Conservation (phyloP, 2,888 invertebrate species). For the Lycia hirtaria region DNA sequence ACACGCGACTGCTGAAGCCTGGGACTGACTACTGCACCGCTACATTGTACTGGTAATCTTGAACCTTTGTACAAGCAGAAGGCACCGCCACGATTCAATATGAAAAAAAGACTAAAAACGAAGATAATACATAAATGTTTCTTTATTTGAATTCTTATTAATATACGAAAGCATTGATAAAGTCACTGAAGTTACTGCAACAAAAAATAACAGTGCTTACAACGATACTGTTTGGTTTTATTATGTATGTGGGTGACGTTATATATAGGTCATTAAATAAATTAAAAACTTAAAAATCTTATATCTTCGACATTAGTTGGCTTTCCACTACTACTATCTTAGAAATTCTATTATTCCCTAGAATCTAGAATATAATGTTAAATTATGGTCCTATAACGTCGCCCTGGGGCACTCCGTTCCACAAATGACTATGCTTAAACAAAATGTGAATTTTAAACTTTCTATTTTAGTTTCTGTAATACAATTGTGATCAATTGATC, state of each 20-base stretch:
- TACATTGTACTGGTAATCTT: neutral
- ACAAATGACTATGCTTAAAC: neutral
- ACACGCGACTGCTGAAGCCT: neutral
- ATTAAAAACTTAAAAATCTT: constrained; percentile 23
- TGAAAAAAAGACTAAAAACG: no score
- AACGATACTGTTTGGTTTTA: no score
- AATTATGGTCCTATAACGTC: constrained; percentile 36
- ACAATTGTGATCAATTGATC: neutral
- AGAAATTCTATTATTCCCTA: constrained; percentile 34
- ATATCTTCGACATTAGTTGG: constrained; percentile 34
- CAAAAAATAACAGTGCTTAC: no score
- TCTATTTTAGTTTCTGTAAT: neutral
- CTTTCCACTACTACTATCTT: constrained; percentile 30
- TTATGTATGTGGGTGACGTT: constrained; percentile 26
- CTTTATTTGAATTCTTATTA: no score
- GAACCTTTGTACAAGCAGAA: neutral
- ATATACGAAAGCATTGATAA: no score
- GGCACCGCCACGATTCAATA: neutral
- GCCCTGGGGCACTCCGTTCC: constrained; percentile 41
- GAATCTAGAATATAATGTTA: constrained; percentile 34
- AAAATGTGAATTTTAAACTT: neutral
- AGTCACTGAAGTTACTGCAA: no score
- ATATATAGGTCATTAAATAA: constrained; percentile 16
- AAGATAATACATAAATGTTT: no score
- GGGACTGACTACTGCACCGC: neutral